Percentiles rank a stretch among this genome's conserved stretches.
These are phyloP conservation scores for Podargus strigoides DNA, from an alignment of 2,797 vertebrate species.

Conservation along the genomic window DNA sequence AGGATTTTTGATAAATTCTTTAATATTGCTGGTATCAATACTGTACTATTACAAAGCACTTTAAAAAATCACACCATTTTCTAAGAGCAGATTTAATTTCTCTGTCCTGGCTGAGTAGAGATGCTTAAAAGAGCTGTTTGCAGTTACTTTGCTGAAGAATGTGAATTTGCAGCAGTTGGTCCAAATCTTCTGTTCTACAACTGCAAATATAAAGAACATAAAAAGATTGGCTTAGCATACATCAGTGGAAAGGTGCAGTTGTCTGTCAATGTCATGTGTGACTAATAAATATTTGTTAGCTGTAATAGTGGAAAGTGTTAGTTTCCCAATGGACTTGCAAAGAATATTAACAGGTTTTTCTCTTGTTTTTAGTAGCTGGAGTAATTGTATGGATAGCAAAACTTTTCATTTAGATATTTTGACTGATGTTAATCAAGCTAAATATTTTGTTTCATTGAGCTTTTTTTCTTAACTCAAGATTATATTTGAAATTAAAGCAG, in stretches of 20 bases:
- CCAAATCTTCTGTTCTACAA: neutral
- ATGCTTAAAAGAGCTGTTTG: neutral
- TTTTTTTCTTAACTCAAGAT: neutral
- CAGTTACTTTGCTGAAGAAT: neutral
- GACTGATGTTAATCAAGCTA: neutral
- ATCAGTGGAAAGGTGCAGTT: neutral
- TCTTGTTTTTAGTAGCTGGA: neutral
- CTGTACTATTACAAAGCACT: neutral
- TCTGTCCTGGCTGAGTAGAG: neutral
- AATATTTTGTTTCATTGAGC: neutral
- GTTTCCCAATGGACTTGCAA: neutral
- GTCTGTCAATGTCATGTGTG: neutral
- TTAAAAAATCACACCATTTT: neutral
- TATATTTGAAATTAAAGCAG: neutral
- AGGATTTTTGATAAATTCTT: neutral
- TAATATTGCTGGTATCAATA: neutral
- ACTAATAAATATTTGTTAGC: neutral
- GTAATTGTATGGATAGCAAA: neutral
- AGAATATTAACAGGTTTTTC: neutral
- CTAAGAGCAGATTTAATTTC: neutral
- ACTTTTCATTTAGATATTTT: neutral
- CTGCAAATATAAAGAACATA: neutral
- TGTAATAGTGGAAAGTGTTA: neutral
- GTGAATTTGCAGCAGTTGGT: neutral
- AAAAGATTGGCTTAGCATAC: neutral